These are phyloP conservation scores for Drosophila dunni DNA, from an alignment of 1,140 invertebrate genomes.

Conservation along the genomic window DNA sequence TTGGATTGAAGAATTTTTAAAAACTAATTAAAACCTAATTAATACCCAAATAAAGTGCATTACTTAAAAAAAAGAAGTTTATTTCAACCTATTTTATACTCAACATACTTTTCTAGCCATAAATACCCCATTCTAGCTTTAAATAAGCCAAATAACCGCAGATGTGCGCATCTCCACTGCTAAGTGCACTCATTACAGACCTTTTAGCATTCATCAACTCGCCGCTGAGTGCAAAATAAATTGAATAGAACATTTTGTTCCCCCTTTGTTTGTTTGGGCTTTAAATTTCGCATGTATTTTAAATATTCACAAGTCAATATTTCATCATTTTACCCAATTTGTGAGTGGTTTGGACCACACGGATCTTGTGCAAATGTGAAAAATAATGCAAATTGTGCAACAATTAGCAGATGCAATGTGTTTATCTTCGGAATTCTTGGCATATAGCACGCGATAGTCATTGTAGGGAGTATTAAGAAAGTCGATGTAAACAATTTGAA, in stretches of 20 bases:
- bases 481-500: too few species aligned
- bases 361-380: background rate
- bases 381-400: conserved; percentile 17
- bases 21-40: too few species aligned
- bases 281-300: conserved; percentile 14
- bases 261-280: background rate
- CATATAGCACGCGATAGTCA: background rate
- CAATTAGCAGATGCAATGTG: conserved; percentile 4
- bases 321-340: conserved; percentile 2
- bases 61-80: too few species aligned
- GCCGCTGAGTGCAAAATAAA: conserved; percentile 9
- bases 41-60: too few species aligned
- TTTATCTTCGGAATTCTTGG: background rate
- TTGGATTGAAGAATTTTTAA: too few species aligned
- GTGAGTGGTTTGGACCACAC: background rate
- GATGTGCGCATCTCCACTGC: background rate
- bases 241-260: background rate
- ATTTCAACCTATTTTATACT: too few species aligned
- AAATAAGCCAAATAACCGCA: too few species aligned
- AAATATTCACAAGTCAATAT: conserved; percentile 10
- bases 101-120: too few species aligned
- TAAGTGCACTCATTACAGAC: background rate
- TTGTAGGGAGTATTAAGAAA: too few species aligned
- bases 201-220: conserved; percentile 17
- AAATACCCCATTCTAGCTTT: too few species aligned